Base-by-base conservation (phyloP, 2,888 invertebrate genomes). In the Hermaeophaga mercurialis region DNA sequence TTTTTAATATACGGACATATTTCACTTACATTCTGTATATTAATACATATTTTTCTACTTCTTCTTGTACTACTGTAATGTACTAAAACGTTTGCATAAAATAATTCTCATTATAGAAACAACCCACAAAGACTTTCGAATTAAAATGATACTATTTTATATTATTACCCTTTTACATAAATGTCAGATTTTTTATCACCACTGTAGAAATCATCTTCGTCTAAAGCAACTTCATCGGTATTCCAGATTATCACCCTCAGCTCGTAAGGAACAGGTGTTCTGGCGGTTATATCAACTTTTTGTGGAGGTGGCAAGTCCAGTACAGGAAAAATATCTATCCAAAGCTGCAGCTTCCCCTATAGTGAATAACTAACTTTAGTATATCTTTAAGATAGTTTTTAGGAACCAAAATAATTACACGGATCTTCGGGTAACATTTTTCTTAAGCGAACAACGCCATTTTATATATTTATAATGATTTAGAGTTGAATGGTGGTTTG, bases 331-430 rank as follows among this genome's bases (percentile, higher is more conserved):
- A 96, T 85, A 73, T 96, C 95, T 9, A 96, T 79, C 94, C 94
- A 96, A 80, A 96, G 81, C 75, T 94, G 91, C 45, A 96, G 73
- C 79, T 91, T 92, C 2, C 96, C 95, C 92, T 94, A 71, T 5
- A 70, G n/a, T n/a, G n/a, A n/a, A n/a, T n/a, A n/a, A n/a, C n/a
- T n/a, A n/a, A n/a, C n/a, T n/a, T n/a, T n/a, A n/a, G n/a, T n/a
- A n/a, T n/a, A n/a, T n/a, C n/a, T n/a, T n/a, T n/a, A n/a, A n/a
- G n/a, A n/a, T n/a, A n/a, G n/a, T n/a, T n/a, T n/a, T n/a, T n/a
- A n/a, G n/a, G n/a, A n/a, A n/a, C n/a, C n/a, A n/a, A n/a, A n/a
- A n/a, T n/a, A n/a, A n/a, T n/a, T n/a, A n/a, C n/a, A n/a, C n/a
- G n/a, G n/a, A n/a, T n/a, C n/a, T n/a, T n/a, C n/a, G n/a, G n/a